Evolutionary conservation across 2,888 invertebrate genomes (phyloP), one percentile per base, ranked within the genome.

Genomic region (Deilephila elpenor): DNA sequence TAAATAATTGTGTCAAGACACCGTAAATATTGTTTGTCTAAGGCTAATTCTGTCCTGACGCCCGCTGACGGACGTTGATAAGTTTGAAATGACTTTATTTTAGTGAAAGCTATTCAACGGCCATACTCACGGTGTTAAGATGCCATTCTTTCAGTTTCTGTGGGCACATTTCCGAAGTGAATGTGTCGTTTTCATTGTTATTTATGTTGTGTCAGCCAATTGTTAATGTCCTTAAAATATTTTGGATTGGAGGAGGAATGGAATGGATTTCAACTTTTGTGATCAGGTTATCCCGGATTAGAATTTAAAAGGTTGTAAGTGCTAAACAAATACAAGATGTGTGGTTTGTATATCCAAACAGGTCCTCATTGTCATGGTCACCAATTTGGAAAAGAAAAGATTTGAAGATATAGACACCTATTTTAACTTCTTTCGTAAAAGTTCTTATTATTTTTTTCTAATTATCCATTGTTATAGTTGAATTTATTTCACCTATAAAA

Each of bases 41-140:
- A 67, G 78, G 87, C 86, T 89, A 88, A 86, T 84, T 86, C 82
- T 74, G 75, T 77, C 67, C 86, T 86, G 88, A 86, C 82, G 86
- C 80, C 79, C 75, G 76, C 76, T 87, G 88, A 89, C 85, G 80
- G 86, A 81, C 83, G 82, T 84, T 84, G 83, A 85, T 79, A 81
- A 61, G 80, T 80, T 77, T 80, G 70, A 79, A 84, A 82, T 80
- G 78, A 75, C 74, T 81, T 81, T 86, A 86, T 86, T 85, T 86
- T 84, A 80, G 80, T 83, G 34, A 59, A 81, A 77, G 71, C 75
- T 70, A 76, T 77, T 71, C 75, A 75, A 51, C 51, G 32, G 60
- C 72, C 56, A 32, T 56, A 37, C 34, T 53, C 19, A 8, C 32
- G 25, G 56, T 25, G 62, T 72, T 72, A 72, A 72, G 19, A 72